Evolutionary conservation across 2,888 invertebrate genomes (phyloP).

Genomic region (Agonopterix arenella): DNA sequence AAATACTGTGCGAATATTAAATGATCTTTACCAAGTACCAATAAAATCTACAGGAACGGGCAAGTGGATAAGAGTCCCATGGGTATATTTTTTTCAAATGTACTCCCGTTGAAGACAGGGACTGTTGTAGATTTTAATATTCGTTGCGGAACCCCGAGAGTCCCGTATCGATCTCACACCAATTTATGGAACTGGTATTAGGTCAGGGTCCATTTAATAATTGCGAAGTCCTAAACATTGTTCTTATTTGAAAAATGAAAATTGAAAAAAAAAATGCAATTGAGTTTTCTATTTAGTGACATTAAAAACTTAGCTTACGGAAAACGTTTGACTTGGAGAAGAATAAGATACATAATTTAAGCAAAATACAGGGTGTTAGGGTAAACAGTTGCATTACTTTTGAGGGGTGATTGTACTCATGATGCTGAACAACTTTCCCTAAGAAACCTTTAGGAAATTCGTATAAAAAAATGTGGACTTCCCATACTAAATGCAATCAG

Average conservation of each 20-base stretch:
- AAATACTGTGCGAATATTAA: conserved; percentile 8
- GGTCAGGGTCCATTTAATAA: conserved; percentile 32
- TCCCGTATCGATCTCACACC: conserved; percentile 40
- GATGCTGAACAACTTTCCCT: no score
- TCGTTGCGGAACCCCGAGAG: conserved; percentile 43
- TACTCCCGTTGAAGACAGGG: conserved; percentile 46
- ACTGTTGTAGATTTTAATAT: conserved; percentile 63
- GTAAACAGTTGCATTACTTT: no score
- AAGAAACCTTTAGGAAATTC: no score
- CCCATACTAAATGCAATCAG: no score
- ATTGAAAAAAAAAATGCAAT: no score
- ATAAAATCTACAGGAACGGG: conserved; percentile 41
- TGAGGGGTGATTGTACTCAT: no score
- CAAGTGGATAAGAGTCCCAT: conserved; percentile 60
- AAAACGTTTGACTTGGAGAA: no score
- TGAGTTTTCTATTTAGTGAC: no score
- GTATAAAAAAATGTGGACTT: no score
- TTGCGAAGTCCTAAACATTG: conserved; percentile 21
- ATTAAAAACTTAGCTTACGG: no score
- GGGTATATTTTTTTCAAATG: conserved; percentile 50
- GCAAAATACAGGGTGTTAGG: no score
- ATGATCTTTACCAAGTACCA: conserved; percentile 18
- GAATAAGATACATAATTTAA: no score
- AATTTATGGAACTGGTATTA: conserved; percentile 31
- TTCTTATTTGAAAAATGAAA: not conserved